Conservation (phyloP, 2,888 invertebrate genomes). For the Rotaria magnacalcarata region DNA sequence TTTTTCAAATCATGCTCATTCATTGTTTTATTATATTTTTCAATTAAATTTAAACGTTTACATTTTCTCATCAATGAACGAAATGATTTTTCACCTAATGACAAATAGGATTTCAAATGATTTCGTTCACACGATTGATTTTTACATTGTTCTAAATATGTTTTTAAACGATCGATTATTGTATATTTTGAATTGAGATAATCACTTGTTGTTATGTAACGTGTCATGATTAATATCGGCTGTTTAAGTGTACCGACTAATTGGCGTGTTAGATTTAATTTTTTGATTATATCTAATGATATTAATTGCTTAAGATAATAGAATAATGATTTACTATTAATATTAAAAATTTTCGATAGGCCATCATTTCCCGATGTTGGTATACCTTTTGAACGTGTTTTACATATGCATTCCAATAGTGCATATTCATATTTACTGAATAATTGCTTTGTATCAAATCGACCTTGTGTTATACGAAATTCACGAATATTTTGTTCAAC, state of each 20-base stretch:
- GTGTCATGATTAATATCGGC: not conserved
- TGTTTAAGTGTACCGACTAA: not conserved
- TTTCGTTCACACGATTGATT: conserved; percentile 12
- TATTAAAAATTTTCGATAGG: conserved; percentile 1
- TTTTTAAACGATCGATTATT: not conserved
- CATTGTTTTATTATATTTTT: conserved; percentile 25
- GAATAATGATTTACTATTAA: conserved; percentile 36
- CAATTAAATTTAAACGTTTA: conserved; percentile 21
- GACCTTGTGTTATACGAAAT: conserved; percentile 15
- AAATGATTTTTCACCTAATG: conserved; percentile 32
- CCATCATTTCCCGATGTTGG: conserved; percentile 32
- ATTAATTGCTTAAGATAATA: conserved; percentile 32
- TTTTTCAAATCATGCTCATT: not conserved
- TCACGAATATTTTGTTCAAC: conserved; percentile 30
- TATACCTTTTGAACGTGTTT: not conserved
- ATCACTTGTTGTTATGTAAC: conserved; percentile 4
- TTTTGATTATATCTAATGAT: conserved; percentile 1
- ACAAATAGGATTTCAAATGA: conserved; percentile 6
- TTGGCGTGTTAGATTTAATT: conserved; percentile 24
- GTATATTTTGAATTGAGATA: not conserved
- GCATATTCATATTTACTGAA: conserved; percentile 31
- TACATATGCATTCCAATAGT: conserved; percentile 25
- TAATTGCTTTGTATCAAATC: not conserved
- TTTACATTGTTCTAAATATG: not conserved
- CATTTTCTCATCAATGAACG: conserved; percentile 32